Evolutionary conservation across 2,888 invertebrate genomes (phyloP).

Genomic region (Dascillus cervinus): DNA sequence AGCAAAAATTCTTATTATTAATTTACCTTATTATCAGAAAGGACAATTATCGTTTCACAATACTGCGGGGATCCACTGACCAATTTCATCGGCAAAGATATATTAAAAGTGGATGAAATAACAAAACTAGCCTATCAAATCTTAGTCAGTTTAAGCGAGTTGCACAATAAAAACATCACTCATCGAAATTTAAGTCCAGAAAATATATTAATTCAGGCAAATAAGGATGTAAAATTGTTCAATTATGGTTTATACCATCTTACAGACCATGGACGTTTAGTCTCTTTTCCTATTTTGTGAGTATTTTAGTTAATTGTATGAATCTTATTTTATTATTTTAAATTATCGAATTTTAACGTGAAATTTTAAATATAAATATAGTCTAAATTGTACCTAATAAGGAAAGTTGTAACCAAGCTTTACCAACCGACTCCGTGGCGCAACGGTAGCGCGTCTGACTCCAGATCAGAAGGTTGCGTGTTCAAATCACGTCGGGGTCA

Average conservation of each 20-base stretch:
- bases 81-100: conserved; percentile 41
- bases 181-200: conserved; percentile 76
- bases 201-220: conserved; percentile 69
- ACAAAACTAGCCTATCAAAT: conserved; percentile 65
- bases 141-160: conserved; percentile 60
- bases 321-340: conserved; percentile 3
- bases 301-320: too few species aligned
- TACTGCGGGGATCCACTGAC: conserved; percentile 62
- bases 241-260: conserved; percentile 92
- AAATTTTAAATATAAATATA: too few species aligned
- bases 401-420: too few species aligned
- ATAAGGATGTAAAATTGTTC: conserved; percentile 73
- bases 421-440: conserved; percentile 72
- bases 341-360: too few species aligned
- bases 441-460: conserved; percentile 98
- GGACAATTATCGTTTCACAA: conserved; percentile 77
- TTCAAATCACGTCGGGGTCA: conserved; percentile 96
- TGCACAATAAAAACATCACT: conserved; percentile 66
- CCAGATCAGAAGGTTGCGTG: conserved; percentile 98
- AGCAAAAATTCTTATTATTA: conserved; percentile 1
- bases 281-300: conserved; percentile 83
- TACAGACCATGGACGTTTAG: conserved; percentile 79
- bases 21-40: too few species aligned
- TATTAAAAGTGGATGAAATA: conserved; percentile 46
- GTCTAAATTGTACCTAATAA: too few species aligned